A percentile compares a stretch with the other conserved stretches of the same genome.
Evolutionary conservation across 64 coral and sea anemone species (phyloP).

Genomic region (Actinia tenebrosa): DNA sequence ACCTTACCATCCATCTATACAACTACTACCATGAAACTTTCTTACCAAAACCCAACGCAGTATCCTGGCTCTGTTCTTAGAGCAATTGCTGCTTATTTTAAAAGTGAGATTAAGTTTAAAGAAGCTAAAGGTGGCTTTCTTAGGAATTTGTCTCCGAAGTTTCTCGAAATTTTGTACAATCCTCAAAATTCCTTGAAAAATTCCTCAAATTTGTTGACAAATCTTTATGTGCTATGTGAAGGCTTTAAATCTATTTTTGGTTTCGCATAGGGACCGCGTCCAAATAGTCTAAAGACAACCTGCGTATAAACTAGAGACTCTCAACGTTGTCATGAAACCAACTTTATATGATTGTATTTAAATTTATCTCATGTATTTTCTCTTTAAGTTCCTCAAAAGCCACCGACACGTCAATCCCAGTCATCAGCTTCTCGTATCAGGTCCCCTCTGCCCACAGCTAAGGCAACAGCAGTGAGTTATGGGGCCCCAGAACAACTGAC

Average conservation of each 20-base stretch:
- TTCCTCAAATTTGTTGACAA: too few species aligned
- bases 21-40: background rate
- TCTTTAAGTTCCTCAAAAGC: slow-evolving; percentile 25
- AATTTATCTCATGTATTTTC: too few species aligned
- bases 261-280: too few species aligned
- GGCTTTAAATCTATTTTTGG: too few species aligned
- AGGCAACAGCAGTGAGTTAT: slow-evolving; percentile 48
- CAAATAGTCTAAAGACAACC: too few species aligned
- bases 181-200: too few species aligned
- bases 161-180: background rate
- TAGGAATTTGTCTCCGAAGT: background rate
- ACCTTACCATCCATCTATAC: background rate
- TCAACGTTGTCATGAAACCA: too few species aligned
- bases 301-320: too few species aligned
- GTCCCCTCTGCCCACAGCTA: slow-evolving; percentile 40
- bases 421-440: background rate
- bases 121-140: background rate
- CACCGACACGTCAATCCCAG: slow-evolving; percentile 15
- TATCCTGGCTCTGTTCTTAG: slow-evolving; percentile 14
- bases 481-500: background rate
- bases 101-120: background rate
- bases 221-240: too few species aligned
- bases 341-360: too few species aligned
- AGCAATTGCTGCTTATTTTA: background rate
- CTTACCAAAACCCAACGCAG: background rate